Base-by-base conservation (phyloP, 1,140 invertebrate species). In the Cardiocondyla obscurior region DNA sequence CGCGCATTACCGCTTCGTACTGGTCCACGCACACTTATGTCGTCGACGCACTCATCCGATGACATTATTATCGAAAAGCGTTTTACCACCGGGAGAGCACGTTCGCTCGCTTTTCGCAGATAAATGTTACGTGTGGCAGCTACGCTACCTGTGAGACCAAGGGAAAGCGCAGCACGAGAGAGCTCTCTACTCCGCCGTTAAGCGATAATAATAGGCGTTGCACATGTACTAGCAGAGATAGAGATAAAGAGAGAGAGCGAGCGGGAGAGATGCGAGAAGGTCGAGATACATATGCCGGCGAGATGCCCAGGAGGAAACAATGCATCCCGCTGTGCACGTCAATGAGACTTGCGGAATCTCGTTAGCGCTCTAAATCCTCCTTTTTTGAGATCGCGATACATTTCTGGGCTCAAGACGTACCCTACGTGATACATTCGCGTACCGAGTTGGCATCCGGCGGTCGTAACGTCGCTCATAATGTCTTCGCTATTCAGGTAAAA, bases 201-300 rank as follows among this genome's bases (percentile, higher is more conserved):
- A 86, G 73, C 85, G 83, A 85, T 86, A 86, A 86, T 82, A 86
- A 86, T 81, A 70, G 65, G 33, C 58, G 58, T 67, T 76, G 77
- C 69, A 82, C 67, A 70, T 85, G 70, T 70, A 76, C 36, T 79
- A 55, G 55, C 22, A 53, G 65, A 88, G 81, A 76, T 62, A 83
- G 57, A 57, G 28, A 57, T 22, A 51, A 16, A 57, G 5, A 28
- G 53, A 58, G 19, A 25, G 42, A 60, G 42, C 49, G 36, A 39
- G 65, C 19, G 33, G 74, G 58, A 86, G 74, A 81, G 65, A 83
- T 73, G 76, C 22, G 49, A 19, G 14, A 30, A 44, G 36, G 16
- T 57, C 84, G 44, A 77, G 76, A 69, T 83, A 69, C 57, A 79
- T 51, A 46, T 49, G 39, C 46, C 42, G 19, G 25, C 30, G 76